phyloP scores from a whole-genome alignment of 2,113 vertebrate species.

The Lamprologus sp. region DNA sequence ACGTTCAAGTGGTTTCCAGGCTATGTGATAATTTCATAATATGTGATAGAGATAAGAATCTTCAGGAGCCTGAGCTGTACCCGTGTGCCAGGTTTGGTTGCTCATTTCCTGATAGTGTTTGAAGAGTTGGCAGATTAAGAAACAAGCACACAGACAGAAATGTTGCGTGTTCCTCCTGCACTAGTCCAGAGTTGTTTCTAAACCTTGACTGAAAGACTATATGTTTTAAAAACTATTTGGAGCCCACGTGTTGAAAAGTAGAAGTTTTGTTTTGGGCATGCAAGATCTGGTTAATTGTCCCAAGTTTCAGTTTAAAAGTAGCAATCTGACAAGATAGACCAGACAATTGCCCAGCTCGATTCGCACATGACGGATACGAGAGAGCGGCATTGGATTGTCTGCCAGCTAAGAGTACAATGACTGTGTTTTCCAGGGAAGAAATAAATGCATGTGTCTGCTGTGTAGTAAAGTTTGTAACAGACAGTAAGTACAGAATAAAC shows the following conservation, averaged over 20 bases:
- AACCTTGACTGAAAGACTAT: neutral
- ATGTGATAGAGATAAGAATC: neutral
- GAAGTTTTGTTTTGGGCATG: neutral
- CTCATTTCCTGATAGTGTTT: neutral
- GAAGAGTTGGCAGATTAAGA: neutral
- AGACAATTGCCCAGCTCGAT: neutral
- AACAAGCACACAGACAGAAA: neutral
- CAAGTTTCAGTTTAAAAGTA: neutral
- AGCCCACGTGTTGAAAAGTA: neutral
- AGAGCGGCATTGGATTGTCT: neutral
- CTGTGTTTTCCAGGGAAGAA: neutral
- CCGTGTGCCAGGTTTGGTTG: neutral
- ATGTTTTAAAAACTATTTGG: neutral
- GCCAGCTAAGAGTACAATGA: neutral
- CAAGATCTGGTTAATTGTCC: neutral
- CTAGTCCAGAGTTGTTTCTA: neutral
- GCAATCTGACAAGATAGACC: neutral
- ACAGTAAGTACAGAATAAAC: neutral
- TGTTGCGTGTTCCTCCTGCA: neutral
- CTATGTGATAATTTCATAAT: neutral
- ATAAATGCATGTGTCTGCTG: neutral
- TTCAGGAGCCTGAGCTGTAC: neutral
- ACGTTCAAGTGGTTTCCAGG: neutral
- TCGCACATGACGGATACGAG: accelerated
- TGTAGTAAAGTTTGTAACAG: neutral